These are phyloP conservation scores for Ephydatia muelleri DNA, from an alignment of 37 sponge, comb jelly and placozoan genomes.

Conservation along the genomic window DNA sequence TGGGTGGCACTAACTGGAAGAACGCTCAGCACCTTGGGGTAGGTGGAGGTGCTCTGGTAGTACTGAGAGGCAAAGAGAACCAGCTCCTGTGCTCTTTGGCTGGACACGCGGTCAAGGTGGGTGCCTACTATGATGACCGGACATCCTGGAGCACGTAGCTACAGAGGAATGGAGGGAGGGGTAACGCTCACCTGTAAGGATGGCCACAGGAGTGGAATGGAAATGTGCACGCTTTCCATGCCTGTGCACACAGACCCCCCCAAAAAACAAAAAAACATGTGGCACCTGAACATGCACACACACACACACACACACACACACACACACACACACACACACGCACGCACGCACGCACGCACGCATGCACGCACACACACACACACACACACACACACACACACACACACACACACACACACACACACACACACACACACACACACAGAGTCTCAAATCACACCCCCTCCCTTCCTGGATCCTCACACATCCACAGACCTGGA, in stretches of 20 bases:
- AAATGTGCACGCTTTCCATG: background rate
- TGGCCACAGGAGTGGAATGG: no score
- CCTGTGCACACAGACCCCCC: background rate
- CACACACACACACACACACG: conserved; percentile 10
- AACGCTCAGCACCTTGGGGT: conserved; percentile 12
- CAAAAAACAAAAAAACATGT: background rate
- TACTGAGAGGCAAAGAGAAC: conserved; percentile 2
- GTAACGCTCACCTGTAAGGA: background rate
- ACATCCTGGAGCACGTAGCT: conserved; percentile 84
- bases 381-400: conserved; percentile 15
- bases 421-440: background rate
- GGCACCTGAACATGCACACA: conserved; percentile 10
- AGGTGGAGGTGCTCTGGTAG: conserved; percentile 18
- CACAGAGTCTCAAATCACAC: conserved; percentile 1
- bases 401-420: conserved; percentile 17
- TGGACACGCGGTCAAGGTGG: conserved; percentile 67
- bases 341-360: conserved; percentile 5
- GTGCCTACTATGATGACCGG: conserved; percentile 91
- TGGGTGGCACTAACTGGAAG: conserved; percentile 4
- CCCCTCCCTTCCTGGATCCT: background rate
- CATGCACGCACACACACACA: conserved; percentile 8
- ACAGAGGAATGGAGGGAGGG: background rate
- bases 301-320: conserved; percentile 29
- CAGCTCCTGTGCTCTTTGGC: conserved; percentile 19
- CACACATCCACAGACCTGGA: conserved; percentile 64